Conservation (phyloP, 2,888 invertebrate genomes). For the Colostygia pectinataria region DNA sequence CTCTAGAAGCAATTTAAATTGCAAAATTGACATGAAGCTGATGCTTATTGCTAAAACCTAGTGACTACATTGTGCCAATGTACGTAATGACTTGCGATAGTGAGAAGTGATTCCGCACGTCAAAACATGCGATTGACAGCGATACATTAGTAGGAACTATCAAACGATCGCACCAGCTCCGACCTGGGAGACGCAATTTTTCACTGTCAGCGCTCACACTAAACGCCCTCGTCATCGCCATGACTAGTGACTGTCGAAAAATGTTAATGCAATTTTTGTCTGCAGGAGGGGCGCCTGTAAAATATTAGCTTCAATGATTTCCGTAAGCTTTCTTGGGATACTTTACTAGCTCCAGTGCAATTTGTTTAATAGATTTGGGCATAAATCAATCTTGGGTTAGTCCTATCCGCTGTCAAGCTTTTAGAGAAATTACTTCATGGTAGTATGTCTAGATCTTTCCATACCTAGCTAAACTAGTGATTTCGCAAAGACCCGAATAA, state of each 20-base stretch:
- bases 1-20: slow-evolving; percentile 52
- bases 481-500: slow-evolving; percentile 50
- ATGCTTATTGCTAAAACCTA: slow-evolving; percentile 50
- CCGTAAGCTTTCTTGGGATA: slow-evolving; percentile 43
- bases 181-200: slow-evolving; percentile 71
- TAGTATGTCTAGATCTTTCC: slow-evolving; percentile 44
- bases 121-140: slow-evolving; percentile 78
- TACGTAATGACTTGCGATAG: slow-evolving; percentile 48
- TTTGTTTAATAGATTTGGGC: slow-evolving; percentile 42
- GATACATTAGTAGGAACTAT: slow-evolving; percentile 79
- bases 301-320: slow-evolving; percentile 53
- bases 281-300: slow-evolving; percentile 55
- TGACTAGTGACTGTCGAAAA: slow-evolving; percentile 76
- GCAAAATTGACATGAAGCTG: slow-evolving; percentile 49
- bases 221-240: slow-evolving; percentile 74
- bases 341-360: slow-evolving; percentile 51
- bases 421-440: slow-evolving; percentile 49
- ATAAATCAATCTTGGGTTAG: slow-evolving; percentile 39
- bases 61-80: slow-evolving; percentile 58
- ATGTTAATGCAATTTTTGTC: slow-evolving; percentile 71
- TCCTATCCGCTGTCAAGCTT: slow-evolving; percentile 47
- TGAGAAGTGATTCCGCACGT: slow-evolving; percentile 71
- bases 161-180: slow-evolving; percentile 65
- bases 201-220: slow-evolving; percentile 75
- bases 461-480: slow-evolving; percentile 29